Evolutionary conservation across 2,888 invertebrate species (phyloP).

Genomic region (Corbicula japonica): DNA sequence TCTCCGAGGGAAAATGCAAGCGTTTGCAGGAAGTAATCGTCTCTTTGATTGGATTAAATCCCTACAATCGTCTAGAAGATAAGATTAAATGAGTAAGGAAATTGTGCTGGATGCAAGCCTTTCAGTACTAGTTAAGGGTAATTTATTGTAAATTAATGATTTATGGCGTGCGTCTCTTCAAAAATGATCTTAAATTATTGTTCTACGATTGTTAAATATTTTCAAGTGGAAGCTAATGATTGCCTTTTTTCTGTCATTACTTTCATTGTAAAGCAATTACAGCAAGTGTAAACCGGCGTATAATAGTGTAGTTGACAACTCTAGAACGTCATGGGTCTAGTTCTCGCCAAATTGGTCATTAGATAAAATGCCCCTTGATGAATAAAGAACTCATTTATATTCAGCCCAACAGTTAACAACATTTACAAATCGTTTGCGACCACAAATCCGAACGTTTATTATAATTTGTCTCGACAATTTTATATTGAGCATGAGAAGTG

Average conservation of each 20-base stretch:
- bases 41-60: conserved; percentile 65
- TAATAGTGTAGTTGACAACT: conserved; percentile 54
- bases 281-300: conserved; percentile 52
- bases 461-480: too few species aligned
- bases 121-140: conserved; percentile 66
- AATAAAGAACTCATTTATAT: conserved; percentile 67
- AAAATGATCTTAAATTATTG: conserved; percentile 67
- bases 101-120: conserved; percentile 64
- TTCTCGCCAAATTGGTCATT: conserved; percentile 66
- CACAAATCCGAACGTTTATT: conserved; percentile 42
- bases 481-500: too few species aligned
- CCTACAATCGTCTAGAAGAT: conserved; percentile 64
- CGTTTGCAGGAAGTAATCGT: conserved; percentile 67
- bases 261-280: conserved; percentile 68
- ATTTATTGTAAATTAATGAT: conserved; percentile 71
- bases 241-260: conserved; percentile 61
- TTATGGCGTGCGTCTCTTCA: conserved; percentile 62
- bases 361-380: conserved; percentile 68
- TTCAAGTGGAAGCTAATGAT: conserved; percentile 64
- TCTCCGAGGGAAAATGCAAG: conserved; percentile 52
- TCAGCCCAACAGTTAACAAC: conserved; percentile 57
- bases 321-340: conserved; percentile 54
- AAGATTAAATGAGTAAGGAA: conserved; percentile 68
- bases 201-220: conserved; percentile 61
- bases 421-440: conserved; percentile 59